Evolutionary conservation across 2,888 invertebrate genomes (phyloP).

Genomic region (Cheilosia pagana): DNA sequence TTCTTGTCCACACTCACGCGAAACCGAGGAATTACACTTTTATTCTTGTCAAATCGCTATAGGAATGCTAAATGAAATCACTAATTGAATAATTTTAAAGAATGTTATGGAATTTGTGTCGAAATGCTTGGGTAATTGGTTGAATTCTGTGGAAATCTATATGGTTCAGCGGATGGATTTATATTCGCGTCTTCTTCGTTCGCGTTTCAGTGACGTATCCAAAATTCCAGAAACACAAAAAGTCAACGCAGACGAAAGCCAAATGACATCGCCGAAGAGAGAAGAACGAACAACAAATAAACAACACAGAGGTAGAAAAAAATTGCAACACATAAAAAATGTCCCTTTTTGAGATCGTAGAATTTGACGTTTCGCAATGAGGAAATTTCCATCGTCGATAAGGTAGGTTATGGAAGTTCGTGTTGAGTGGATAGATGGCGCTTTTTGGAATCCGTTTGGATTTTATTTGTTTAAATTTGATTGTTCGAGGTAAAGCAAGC

Average conservation of each 20-base stretch:
- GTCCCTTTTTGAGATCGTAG: neutral
- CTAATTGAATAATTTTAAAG: neutral
- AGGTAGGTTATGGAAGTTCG: neutral
- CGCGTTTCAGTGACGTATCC: conserved; percentile 58
- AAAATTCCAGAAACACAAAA: conserved; percentile 56
- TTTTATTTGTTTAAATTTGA: neutral
- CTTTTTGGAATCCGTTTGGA: neutral
- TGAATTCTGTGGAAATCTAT: conserved; percentile 26
- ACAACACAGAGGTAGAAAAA: conserved; percentile 30
- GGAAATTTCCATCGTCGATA: conserved; percentile 4
- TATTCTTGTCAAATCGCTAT: neutral
- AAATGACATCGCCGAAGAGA: conserved; percentile 32
- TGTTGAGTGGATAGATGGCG: conserved; percentile 13
- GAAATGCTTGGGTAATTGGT: conserved; percentile 6
- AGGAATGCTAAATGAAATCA: conserved; percentile 51
- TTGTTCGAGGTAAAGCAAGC: too few species aligned
- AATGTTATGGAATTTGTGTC: conserved; percentile 24
- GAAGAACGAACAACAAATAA: conserved; percentile 47
- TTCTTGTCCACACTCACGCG: conserved; percentile 41
- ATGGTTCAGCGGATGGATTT: conserved; percentile 18
- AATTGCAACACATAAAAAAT: conserved; percentile 39
- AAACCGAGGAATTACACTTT: neutral
- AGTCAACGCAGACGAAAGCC: conserved; percentile 47
- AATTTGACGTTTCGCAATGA: conserved; percentile 3
- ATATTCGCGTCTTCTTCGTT: conserved; percentile 45